Evolutionary conservation across 64 coral and sea anemone species (phyloP).

Genomic region (Stichodactyla mertensii): DNA sequence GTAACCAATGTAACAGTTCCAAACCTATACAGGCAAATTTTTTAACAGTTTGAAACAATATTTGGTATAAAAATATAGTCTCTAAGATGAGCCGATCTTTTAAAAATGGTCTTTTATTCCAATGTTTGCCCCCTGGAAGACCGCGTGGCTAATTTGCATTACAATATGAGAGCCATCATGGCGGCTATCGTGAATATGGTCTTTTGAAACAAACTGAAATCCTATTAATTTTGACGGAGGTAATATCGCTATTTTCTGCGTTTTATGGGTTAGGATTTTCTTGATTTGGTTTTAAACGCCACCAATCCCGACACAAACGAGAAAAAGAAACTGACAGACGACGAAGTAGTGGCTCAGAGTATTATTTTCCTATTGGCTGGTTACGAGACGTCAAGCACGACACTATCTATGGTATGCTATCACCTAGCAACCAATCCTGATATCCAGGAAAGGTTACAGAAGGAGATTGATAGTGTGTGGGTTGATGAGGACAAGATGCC

Average conservation of each 20-base stretch:
- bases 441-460: conserved; percentile 30
- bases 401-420: conserved; percentile 19
- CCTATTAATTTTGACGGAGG: too few species aligned
- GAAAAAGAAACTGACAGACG: conserved; percentile 16
- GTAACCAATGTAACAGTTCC: too few species aligned
- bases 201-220: too few species aligned
- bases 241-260: background rate
- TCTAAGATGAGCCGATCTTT: too few species aligned
- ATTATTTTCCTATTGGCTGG: conserved; percentile 35
- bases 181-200: too few species aligned
- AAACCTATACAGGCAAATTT: too few species aligned
- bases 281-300: conserved; percentile 39
- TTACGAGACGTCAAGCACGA: conserved; percentile 42
- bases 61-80: too few species aligned
- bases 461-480: conserved; percentile 49
- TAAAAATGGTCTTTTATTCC: too few species aligned
- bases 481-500: conserved; percentile 39
- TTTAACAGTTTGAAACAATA: too few species aligned
- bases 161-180: too few species aligned
- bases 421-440: conserved; percentile 38
- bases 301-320: conserved; percentile 4
- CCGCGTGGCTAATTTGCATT: too few species aligned
- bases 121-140: too few species aligned
- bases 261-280: conserved; percentile 18
- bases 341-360: conserved; percentile 41